These are phyloP conservation scores for Hippocampus kuda DNA, from an alignment of 2,797 vertebrate species.

Conservation along the genomic window DNA sequence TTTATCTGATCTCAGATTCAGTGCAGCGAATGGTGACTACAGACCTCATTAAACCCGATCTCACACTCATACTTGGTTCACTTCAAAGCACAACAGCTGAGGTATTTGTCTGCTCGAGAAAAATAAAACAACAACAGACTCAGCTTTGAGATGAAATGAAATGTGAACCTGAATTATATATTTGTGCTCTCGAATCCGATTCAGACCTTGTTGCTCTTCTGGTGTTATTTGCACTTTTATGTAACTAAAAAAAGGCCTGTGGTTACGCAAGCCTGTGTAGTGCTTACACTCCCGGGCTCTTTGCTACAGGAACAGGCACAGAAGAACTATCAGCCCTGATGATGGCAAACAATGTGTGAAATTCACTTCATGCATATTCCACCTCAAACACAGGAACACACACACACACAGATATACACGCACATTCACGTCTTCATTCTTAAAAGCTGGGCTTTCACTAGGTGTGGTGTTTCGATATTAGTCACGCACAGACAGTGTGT, in stretches of 20 bases:
- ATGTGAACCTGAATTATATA: conserved; percentile 10
- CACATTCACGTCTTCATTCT: not conserved
- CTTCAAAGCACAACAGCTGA: not conserved
- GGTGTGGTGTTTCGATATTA: conserved; percentile 5
- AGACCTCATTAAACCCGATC: conserved; percentile 14
- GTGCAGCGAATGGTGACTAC: conserved; percentile 28
- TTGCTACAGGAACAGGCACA: conserved; percentile 16
- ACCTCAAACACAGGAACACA: not conserved
- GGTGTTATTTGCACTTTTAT: conserved; percentile 35
- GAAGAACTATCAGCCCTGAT: conserved; percentile 30
- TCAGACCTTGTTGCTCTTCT: conserved; percentile 24
- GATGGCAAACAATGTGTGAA: conserved; percentile 12
- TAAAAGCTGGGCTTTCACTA: conserved; percentile 1
- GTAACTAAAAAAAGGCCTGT: conserved; percentile 29
- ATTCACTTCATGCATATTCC: not conserved
- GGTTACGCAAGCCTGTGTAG: conserved; percentile 35
- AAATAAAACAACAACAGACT: not conserved
- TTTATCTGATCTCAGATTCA: conserved; percentile 51
- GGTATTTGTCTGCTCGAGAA: not conserved
- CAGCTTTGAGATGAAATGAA: not conserved
- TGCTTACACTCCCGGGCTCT: conserved; percentile 17
- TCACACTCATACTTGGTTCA: not conserved
- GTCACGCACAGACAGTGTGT: conserved; percentile 1
- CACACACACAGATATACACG: not conserved
- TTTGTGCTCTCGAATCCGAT: conserved; percentile 5